A percentile compares a stretch with the other conserved stretches of the same genome.
These are phyloP conservation scores for Patella depressa DNA, from an alignment of 2,888 invertebrate species.

Conservation along the genomic window DNA sequence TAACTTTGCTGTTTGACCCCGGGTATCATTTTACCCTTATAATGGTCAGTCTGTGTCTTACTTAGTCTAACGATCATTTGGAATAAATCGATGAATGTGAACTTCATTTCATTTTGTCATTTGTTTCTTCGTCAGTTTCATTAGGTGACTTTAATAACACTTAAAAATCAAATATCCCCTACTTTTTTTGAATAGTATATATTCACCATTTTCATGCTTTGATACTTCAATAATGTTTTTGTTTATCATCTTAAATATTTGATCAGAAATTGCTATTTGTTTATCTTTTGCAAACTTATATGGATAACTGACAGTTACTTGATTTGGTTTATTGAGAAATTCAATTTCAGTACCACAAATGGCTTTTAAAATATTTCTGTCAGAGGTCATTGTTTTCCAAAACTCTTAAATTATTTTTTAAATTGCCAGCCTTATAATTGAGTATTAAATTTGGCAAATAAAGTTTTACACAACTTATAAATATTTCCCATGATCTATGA, in stretches of 20 bases:
- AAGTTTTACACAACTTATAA: not conserved
- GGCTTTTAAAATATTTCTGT: not conserved
- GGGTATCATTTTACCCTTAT: too few species aligned
- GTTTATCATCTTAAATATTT: not conserved
- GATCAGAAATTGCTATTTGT: not conserved
- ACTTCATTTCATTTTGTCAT: too few species aligned
- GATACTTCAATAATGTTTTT: slow-evolving; percentile 8
- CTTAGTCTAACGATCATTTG: too few species aligned
- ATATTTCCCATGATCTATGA: not conserved
- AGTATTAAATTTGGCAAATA: not conserved
- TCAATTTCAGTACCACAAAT: slow-evolving; percentile 6
- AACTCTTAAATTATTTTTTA: slow-evolving; percentile 2
- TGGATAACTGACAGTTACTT: not conserved
- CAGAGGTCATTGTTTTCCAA: slow-evolving; percentile 10
- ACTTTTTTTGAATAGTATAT: too few species aligned
- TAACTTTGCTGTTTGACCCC: too few species aligned
- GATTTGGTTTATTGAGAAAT: not conserved
- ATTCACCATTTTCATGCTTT: not conserved
- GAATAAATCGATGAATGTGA: too few species aligned
- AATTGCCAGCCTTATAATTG: slow-evolving; percentile 15
- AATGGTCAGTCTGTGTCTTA: too few species aligned
- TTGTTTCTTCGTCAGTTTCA: too few species aligned
- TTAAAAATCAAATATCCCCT: too few species aligned
- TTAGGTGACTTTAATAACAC: too few species aligned
- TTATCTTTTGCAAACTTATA: not conserved